Evolutionary conservation across 2,113 vertebrate genomes (phyloP), one percentile per base, ranked within the genome.

Genomic region (Oncorhynchus nerka): DNA sequence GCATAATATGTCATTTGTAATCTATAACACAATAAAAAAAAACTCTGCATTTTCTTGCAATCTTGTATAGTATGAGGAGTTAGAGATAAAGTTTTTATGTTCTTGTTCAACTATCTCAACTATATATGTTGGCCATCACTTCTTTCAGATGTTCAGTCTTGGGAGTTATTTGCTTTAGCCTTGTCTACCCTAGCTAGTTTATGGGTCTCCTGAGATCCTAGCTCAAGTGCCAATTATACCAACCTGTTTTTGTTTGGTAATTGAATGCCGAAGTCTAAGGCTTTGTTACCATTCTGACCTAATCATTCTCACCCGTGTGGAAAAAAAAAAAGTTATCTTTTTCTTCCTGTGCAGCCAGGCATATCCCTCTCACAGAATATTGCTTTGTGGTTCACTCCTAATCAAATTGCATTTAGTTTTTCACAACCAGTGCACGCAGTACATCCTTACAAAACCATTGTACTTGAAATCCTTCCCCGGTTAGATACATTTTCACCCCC

Each of bases 361-460:
- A 83, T 61, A 57, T 59, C 20, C 15, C 68, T 76, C 67, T 59
- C 49, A 70, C 71, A 88, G 86, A 89, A 45, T 45, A 88, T 45
- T 45, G 39, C 39, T 45, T 45, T 45, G 39, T 45, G 39, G 8
- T 45, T 45, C 2, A 12, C 9, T 45, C 39, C 39, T 45, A 45
- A 45, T 45, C 2, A 45, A 89, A 91, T 88, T 86, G 86, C 79
- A 91, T 91, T 88, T 88, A 83, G 79, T 89, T 91, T 90, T 30
- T 87, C 87, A 91, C 87, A 68, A 11, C 13, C 86, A 76, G 84
- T 88, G 87, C 87, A 78, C 77, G 82, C 85, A 79, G 30, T 86
- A 87, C 81, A 86, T 90, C 90, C 89, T 84, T 87, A 90, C 86
- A 89, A 86, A 82, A 55, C 88, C 84, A 88, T 87, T 86, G 84